Base-by-base conservation (phyloP, 2,888 invertebrate species). In the Tuberolachnus salignus region DNA sequence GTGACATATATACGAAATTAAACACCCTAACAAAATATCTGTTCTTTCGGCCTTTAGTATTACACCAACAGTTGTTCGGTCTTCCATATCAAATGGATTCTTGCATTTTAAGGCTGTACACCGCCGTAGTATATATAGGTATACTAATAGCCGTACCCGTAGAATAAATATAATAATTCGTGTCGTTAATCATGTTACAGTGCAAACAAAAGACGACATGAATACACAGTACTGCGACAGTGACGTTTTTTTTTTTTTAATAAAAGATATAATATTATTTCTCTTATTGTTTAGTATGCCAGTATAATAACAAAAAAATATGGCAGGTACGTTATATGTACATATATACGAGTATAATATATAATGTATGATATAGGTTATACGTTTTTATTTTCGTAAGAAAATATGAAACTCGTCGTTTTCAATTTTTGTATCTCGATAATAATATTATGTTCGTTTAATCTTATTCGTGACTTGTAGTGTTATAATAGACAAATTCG, bases 121-220 rank as follows among this genome's bases (percentile, higher is more conserved):
- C 34, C 3, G 34, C 34, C n/a, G n/a, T n/a, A n/a, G n/a, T n/a
- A n/a, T 34, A 34, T 34, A 34, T 34, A 34, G 34, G 34, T 34
- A 34, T 6, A 34, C 3, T 34, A 34, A 61, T 34, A n/a, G n/a
- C n/a, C 1, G 1, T 11, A n/a, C 16, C 21, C 49, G 1, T 23
- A n/a, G 59, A 26, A 16, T 59, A 59, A 59, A 44, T 44, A 44
- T 44, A 42, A 46, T 59, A n/a, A 49, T 69, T 53, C 42, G 53
- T 21, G 19, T 42, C 34, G 21, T 44, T 21, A 55, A 23, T 44
- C 66, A 66, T 49, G 11, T 26, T 26, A n/a, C n/a, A 49, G 23
- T 23, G 23, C n/a, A 66, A 42, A 63, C 26, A 49, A 26, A 23
- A 55, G 49, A 26, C 23, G 23, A 23, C 23, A 49, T 9, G 23